Evolutionary conservation across 2,888 invertebrate genomes (phyloP), one percentile per base, ranked within the genome.

Genomic region (Emmelina monodactyla): DNA sequence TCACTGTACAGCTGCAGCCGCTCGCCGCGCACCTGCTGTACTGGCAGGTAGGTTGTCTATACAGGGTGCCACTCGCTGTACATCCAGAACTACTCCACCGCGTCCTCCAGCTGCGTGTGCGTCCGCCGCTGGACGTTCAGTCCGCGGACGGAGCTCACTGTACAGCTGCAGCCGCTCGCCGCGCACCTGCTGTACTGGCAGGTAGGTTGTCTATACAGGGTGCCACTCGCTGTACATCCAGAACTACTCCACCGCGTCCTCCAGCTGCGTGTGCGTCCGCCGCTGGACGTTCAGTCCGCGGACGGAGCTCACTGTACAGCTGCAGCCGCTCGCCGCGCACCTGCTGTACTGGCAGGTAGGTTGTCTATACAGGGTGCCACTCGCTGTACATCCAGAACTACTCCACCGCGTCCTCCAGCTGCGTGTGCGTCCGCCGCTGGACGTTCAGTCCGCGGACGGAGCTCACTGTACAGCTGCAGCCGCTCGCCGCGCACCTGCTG

Each of bases 1-100:
- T 60, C 4, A 41, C 57, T 1, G 60, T 88, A 25, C 71, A 87
- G 46, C 82, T 83, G 13, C 86, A 88, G 42, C 86, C 88, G 39
- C 87, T 88, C 54, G 91, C 92, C 7, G 85, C 90, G 5, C 89
- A 89, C 14, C 96, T 91, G 66, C 87, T 94, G 53, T 93, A 93
- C 67, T 92, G 92, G 87, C 92, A 96, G 84, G 86, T 86, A 45
- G 47, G 46, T 31, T n/a, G n/a, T n/a, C n/a, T n/a, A n/a, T n/a
- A n/a, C n/a, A n/a, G n/a, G n/a, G n/a, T n/a, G n/a, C n/a, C n/a
- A n/a, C n/a, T n/a, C n/a, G n/a, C n/a, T n/a, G n/a, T n/a, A n/a
- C n/a, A n/a, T n/a, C 51, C 97, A 98, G 79, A 99, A 99, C 79
- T 99, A 98, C 65, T 95, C 95, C 45, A 98, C 98, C 9, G 97